Evolutionary conservation across 2,888 invertebrate genomes (phyloP).

Genomic region (Xestoiulus laeticollis): DNA sequence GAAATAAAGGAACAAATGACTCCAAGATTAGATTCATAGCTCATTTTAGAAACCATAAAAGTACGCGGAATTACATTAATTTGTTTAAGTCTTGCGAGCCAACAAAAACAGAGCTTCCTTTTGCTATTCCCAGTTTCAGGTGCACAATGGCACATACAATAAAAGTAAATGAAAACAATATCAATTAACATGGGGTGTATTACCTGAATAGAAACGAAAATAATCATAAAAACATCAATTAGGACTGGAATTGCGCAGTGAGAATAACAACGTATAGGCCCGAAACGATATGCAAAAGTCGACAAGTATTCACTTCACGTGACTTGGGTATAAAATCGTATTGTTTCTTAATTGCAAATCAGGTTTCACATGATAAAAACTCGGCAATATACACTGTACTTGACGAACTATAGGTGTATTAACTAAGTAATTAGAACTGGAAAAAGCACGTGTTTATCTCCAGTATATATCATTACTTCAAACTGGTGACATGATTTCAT

Average conservation of each 20-base stretch:
- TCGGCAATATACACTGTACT: too few species aligned
- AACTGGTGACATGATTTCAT: too few species aligned
- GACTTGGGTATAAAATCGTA: too few species aligned
- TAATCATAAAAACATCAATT: constrained; percentile 4
- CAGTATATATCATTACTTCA: too few species aligned
- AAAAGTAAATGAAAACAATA: constrained; percentile 35
- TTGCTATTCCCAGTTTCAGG: not conserved
- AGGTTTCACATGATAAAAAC: too few species aligned
- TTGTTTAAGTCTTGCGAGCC: constrained; percentile 23
- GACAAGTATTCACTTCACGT: too few species aligned
- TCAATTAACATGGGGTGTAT: constrained; percentile 30
- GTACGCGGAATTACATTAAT: constrained; percentile 35
- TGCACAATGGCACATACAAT: not conserved
- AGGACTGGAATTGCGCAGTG: not conserved
- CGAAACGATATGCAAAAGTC: too few species aligned
- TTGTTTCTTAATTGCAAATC: too few species aligned
- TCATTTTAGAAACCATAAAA: constrained; percentile 35
- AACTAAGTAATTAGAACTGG: too few species aligned
- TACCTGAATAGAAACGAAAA: not conserved
- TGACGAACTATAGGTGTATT: too few species aligned
- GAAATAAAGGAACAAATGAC: constrained; percentile 27
- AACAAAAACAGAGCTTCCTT: not conserved
- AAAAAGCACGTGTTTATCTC: too few species aligned
- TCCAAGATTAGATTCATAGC: constrained; percentile 28
- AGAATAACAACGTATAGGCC: too few species aligned